Base-by-base conservation (phyloP, 2,113 vertebrate species). In the Carettochelys insculpta region DNA sequence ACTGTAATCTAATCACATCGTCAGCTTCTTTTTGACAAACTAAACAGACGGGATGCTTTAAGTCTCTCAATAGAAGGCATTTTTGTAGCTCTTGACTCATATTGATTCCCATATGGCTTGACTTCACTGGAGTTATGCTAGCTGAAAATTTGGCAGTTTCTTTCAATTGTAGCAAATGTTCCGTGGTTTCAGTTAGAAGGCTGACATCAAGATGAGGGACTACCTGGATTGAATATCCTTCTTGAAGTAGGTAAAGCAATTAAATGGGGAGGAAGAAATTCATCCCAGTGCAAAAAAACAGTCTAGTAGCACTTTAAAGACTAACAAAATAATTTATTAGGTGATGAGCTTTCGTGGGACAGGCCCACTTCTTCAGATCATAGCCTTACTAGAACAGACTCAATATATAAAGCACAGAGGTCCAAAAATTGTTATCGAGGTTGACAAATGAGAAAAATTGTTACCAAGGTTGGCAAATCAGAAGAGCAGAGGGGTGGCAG, bases 71-170 rank as follows among this genome's bases (percentile, higher is more conserved):
- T 86, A 47, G 81, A 95, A 95, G 34, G n/a, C 79, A 51, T 58
- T 80, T 34, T 20, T 52, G 11, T 65, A 93, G 80, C 88, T 43
- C 54, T 93, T 71, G 82, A 84, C 93, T 95, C 87, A 80, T 95
- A 92, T 79, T 92, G 85, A 86, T 97, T 95, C 95, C 94, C 96
- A 95, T 92, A 94, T 80, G 85, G 71, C 81, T 94, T 94, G 94
- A 96, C 94, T 95, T 94, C 79, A 90, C 94, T 88, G 31, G 92
- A 95, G 94, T 95, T 96, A 95, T 95, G 81, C 85, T 95, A 79
- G 92, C 85, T 94, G 95, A 93, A 94, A 97, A 96, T 92, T 95
- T 95, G 92, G 90, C 85, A 92, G 81, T 96, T 90, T 94, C 94
- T 96, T 96, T 92, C 96, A 95, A 94, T 95, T 96, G 92, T 90